phyloP scores from a whole-genome alignment of 2,888 invertebrate genomes.

The Patella caerulea region DNA sequence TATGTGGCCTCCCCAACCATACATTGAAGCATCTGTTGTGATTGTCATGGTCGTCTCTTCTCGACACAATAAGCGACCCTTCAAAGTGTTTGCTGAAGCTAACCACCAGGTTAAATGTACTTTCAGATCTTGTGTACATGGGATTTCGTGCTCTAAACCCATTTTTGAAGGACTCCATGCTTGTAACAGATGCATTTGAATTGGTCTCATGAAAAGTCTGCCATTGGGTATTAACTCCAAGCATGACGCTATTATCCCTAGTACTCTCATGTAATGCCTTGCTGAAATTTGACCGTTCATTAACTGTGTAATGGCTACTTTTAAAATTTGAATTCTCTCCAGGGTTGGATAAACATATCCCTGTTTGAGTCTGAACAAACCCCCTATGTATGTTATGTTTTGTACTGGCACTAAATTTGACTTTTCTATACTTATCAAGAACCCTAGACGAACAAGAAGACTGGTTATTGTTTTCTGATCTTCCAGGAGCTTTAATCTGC shows the following conservation, averaged over 20 bases:
- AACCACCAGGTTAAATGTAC: background rate
- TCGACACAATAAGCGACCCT: background rate
- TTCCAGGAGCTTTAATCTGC: constrained; percentile 18
- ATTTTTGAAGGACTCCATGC: background rate
- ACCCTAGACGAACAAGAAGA: constrained; percentile 31
- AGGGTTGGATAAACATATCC: too few relatives aligned
- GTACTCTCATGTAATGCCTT: constrained; percentile 15
- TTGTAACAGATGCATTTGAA: background rate
- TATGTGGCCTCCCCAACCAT: constrained; percentile 15
- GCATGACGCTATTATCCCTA: background rate
- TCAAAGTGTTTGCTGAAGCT: background rate
- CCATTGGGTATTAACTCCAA: constrained; percentile 24
- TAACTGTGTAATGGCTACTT: too few relatives aligned
- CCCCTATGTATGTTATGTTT: too few relatives aligned
- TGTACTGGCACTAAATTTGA: constrained; percentile 24
- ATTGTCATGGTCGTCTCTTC: background rate
- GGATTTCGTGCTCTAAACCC: background rate
- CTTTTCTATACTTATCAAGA: constrained; percentile 35
- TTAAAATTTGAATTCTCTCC: too few relatives aligned
- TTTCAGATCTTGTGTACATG: background rate
- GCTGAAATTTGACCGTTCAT: background rate
- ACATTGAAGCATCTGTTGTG: constrained; percentile 13
- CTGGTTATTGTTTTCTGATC: constrained; percentile 23
- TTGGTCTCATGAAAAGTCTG: constrained; percentile 14
- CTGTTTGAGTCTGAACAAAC: too few relatives aligned